Percentiles rank a stretch among this genome's conserved stretches.
Conservation (phyloP, 2,797 vertebrate species). For the Neostethus bicornis region DNA sequence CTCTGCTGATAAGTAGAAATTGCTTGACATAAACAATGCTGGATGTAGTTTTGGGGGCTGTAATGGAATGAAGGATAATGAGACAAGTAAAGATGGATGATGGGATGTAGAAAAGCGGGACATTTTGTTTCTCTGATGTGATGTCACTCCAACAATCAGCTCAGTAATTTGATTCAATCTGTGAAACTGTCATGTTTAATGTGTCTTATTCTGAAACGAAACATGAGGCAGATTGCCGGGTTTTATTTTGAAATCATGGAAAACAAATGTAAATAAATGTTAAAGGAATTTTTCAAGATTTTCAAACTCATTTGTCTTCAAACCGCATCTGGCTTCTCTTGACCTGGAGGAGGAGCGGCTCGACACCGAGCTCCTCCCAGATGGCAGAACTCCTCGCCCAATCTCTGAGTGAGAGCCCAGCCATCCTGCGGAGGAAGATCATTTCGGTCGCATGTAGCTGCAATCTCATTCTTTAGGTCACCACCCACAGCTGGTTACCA, state of each 20-base stretch:
- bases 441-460: too few species aligned
- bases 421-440: too few species aligned
- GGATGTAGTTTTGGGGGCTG: constrained; percentile 53
- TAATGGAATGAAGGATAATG: constrained; percentile 69
- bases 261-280: constrained; percentile 34
- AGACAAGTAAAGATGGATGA: constrained; percentile 61
- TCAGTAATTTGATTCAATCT: constrained; percentile 41
- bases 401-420: too few species aligned
- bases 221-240: constrained; percentile 14
- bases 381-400: too few species aligned
- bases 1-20: constrained; percentile 47
- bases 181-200: constrained; percentile 40
- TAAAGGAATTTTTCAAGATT: too few species aligned
- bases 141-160: constrained; percentile 62
- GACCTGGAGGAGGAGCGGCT: too few species aligned
- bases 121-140: constrained; percentile 33
- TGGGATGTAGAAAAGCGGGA: constrained; percentile 31
- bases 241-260: constrained; percentile 33
- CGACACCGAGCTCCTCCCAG: too few species aligned
- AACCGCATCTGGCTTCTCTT: too few species aligned
- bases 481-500: too few species aligned
- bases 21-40: constrained; percentile 67
- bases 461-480: too few species aligned
- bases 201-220: constrained; percentile 35
- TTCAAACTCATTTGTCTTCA: too few species aligned